Conservation (phyloP, 1,140 invertebrate species). For the Drosophila ambigua region DNA sequence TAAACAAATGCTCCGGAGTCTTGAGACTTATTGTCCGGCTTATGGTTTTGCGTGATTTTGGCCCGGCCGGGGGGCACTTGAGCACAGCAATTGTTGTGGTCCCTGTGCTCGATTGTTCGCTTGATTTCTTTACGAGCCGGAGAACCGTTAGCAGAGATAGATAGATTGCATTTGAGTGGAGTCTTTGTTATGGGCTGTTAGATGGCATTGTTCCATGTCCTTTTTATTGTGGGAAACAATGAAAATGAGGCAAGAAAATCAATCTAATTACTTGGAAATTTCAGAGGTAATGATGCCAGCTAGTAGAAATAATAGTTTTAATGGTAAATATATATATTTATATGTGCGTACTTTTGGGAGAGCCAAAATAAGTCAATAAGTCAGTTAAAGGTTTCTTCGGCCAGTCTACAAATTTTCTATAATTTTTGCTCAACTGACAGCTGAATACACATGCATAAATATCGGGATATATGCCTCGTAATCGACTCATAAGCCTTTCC, state of each 20-base stretch:
- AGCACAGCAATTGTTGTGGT: constrained; percentile 72
- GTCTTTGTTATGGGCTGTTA: constrained; percentile 45
- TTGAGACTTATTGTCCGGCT: constrained; percentile 46
- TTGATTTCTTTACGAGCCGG: constrained; percentile 64
- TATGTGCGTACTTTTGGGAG: neutral
- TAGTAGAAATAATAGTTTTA: constrained; percentile 18
- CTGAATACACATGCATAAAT: constrained; percentile 5
- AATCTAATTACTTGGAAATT: constrained; percentile 69
- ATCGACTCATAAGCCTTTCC: constrained; percentile 23
- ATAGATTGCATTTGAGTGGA: constrained; percentile 9
- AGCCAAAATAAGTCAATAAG: neutral
- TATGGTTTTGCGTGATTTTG: constrained; percentile 77
- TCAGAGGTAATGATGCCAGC: constrained; percentile 43
- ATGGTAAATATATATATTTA: neutral
- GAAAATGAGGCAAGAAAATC: constrained; percentile 16
- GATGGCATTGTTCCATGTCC: constrained; percentile 5
- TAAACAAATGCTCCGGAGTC: constrained; percentile 68
- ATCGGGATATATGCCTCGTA: neutral
- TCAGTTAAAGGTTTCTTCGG: no score
- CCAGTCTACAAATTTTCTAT: no score
- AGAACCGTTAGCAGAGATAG: constrained; percentile 62
- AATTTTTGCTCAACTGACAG: neutral
- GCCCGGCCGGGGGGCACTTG: constrained; percentile 57
- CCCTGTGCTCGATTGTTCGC: constrained; percentile 45
- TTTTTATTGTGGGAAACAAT: constrained; percentile 66